A percentile compares a stretch with the other conserved stretches of the same genome.
These are phyloP conservation scores for Tipula confusa DNA, from an alignment of 2,888 invertebrate genomes.

Conservation along the genomic window DNA sequence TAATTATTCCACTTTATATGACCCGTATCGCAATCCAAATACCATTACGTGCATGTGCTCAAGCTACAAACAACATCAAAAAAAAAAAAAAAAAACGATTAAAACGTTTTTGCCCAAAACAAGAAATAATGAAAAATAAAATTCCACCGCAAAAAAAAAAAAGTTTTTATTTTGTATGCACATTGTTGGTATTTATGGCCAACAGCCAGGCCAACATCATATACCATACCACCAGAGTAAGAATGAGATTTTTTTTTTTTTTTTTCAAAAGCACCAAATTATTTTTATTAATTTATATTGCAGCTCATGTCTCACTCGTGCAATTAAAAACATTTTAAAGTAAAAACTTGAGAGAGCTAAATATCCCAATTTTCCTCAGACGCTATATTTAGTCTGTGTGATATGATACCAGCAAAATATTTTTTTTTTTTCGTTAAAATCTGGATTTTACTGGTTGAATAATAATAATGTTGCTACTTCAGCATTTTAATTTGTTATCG, in stretches of 20 bases:
- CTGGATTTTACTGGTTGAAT: not conserved
- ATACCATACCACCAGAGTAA: not conserved
- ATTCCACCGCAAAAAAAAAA: not conserved
- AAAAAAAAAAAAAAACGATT: not conserved
- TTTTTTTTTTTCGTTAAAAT: not conserved
- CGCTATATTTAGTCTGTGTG: not conserved
- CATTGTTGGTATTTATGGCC: not conserved
- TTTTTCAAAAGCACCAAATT: not conserved
- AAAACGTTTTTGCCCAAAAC: not conserved
- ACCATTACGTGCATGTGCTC: not conserved
- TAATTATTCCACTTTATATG: not conserved
- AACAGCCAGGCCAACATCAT: not conserved
- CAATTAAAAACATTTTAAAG: conserved; percentile 25
- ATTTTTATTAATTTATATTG: conserved; percentile 25
- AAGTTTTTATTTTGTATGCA: not conserved
- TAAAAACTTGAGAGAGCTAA: conserved; percentile 3
- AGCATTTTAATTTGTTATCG: conserved; percentile 9
- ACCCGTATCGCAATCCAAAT: not conserved
- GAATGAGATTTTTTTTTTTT: not conserved
- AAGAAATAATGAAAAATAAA: not conserved
- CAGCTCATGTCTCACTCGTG: not conserved
- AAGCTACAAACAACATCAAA: not conserved
- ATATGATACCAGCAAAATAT: not conserved
- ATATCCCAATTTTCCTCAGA: not conserved
- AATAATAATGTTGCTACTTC: conserved; percentile 25